phyloP scores from a whole-genome alignment of 2,797 vertebrate species.

The Helicolenus hilgendorfi region DNA sequence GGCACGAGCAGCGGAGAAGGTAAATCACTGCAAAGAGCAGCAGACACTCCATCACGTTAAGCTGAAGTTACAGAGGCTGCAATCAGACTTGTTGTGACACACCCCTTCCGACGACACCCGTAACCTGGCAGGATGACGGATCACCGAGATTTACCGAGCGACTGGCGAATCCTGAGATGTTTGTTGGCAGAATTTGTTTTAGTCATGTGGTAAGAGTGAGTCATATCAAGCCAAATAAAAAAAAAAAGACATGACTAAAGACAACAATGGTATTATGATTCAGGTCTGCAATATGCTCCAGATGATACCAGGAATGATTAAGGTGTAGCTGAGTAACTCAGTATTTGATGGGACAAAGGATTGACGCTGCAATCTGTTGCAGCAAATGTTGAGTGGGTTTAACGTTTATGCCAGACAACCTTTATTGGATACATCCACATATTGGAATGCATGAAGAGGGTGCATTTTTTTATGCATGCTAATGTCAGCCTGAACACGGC shows the following conservation, averaged over 20 bases:
- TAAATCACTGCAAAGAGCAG: slow-evolving; percentile 7
- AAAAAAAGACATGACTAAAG: neutral
- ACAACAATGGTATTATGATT: neutral
- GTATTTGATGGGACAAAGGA: neutral
- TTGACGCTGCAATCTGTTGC: neutral
- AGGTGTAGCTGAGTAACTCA: neutral
- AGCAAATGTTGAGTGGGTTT: neutral
- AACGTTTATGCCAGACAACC: neutral
- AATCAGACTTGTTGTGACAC: slow-evolving; percentile 53
- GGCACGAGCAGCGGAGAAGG: slow-evolving; percentile 16
- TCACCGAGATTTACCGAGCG: neutral
- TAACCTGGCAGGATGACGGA: slow-evolving; percentile 47
- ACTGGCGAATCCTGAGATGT: neutral
- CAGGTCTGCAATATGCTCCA: neutral
- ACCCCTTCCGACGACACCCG: slow-evolving; percentile 24
- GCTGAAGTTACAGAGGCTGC: slow-evolving; percentile 11
- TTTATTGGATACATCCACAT: neutral
- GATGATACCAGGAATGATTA: neutral
- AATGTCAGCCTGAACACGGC: neutral
- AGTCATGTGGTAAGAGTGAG: neutral
- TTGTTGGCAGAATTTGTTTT: neutral
- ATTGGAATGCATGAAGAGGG: neutral
- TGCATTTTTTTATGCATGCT: too few relatives aligned
- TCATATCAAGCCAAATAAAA: neutral
- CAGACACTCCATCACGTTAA: slow-evolving; percentile 45